Evolutionary conservation across 2,888 invertebrate species (phyloP), one percentile per base, ranked within the genome.

Genomic region (Dione juno): DNA sequence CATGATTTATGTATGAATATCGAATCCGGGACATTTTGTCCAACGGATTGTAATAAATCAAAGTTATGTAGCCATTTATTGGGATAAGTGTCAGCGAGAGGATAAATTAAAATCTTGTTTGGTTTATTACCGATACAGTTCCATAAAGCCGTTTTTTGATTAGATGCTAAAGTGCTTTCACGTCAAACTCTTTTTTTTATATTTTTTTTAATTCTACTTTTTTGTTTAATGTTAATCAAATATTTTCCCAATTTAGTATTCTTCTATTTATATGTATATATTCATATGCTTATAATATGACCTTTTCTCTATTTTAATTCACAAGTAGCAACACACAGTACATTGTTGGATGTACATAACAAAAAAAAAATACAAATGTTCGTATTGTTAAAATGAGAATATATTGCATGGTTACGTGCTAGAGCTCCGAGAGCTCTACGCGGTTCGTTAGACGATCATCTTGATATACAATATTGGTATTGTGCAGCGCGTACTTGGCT

Each of bases 51-150:
- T 45, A 61, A 61, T 61, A 61, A 61, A 61, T 61, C 61, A 61
- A 61, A 61, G 43, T 61, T 61, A 28, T 45, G 43, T 61, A 21
- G 45, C 61, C 43, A 61, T 61, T 61, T 61, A 61, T 61, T 61
- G 61, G 28, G 28, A 61, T 45, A 61, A n/a, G 11, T 28, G 43
- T n/a, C 61, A 16, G 43, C 21, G 28, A n/a, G 61, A 28, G 43
- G 61, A 61, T n/a, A 28, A 43, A 61, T 61, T 45, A 61, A 45
- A 43, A 45, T 57, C 37, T 61, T 61, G 13, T 37, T 57, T 28
- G 43, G 41, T 41, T 28, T 28, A 28, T 9, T 43, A 43, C 28
- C 14, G 21, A 59, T 14, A 21, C 9, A 3, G 14, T 21, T 43
- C 2, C n/a, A 9, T n/a, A 35, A 14, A 35, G 14, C 16, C 9